These are phyloP conservation scores for Vulpes ferrilata DNA, from an alignment of 2,113 vertebrate genomes.

Conservation along the genomic window DNA sequence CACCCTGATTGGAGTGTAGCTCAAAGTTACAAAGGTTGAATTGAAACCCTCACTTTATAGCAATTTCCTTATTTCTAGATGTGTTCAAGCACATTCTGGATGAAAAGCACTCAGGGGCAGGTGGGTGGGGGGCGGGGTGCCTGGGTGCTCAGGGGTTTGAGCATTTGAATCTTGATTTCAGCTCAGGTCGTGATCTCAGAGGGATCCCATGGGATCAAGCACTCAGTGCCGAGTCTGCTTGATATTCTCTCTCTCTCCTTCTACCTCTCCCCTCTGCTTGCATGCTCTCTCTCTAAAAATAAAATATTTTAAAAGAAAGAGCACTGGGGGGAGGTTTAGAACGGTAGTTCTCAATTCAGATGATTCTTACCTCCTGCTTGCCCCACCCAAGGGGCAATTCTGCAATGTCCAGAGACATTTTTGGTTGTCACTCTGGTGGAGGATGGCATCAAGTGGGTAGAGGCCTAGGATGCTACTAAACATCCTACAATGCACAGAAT, in stretches of 20 bases:
- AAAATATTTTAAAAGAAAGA: neutral
- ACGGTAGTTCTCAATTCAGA: neutral
- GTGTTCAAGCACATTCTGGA: slow-evolving; percentile 3
- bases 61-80: neutral
- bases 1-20: neutral
- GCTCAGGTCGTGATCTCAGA: neutral
- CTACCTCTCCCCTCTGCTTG: neutral
- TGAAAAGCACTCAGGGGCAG: neutral
- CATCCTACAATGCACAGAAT: no score
- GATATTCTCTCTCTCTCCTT: neutral
- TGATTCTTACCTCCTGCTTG: neutral
- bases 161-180: no score
- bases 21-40: neutral
- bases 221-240: neutral
- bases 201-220: neutral
- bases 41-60: neutral
- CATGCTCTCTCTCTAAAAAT: neutral
- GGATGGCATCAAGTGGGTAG: neutral
- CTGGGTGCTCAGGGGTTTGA: no score
- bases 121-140: no score
- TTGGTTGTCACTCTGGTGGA: neutral
- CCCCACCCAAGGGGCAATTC: neutral
- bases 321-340: neutral
- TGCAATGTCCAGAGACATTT: neutral
- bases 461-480: neutral